Base-by-base conservation (phyloP, 2,797 vertebrate species). In the Artibeus lituratus region DNA sequence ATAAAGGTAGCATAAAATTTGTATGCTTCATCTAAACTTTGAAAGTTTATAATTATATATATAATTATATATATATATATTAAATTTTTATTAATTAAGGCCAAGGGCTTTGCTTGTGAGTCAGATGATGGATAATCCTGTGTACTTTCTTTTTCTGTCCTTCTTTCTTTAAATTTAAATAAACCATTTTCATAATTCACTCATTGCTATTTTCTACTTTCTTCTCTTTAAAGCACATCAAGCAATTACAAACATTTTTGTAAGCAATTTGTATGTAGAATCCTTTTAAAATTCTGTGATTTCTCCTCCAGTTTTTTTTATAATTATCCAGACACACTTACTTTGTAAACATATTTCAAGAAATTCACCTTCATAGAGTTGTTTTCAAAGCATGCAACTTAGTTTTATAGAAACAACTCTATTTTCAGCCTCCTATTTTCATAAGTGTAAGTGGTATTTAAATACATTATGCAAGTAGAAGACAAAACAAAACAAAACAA, bases 361-460 rank as follows among this genome's bases (percentile, higher is more conserved):
- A 32, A 91, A 87, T 42, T 91, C 80, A 97, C 94, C 89, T 96
- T 77, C 62, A 53, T 4, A 84, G 59, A 53, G n/a, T 94, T 93
- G 73, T 93, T 96, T 96, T 89, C 37, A 89, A 87, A 19, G 44
- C 53, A 87, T 22, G 49, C 37, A 35, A 21, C 4, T 95, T 82
- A 51, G 90, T 73, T 96, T 96, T 67, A 91, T 57, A 93, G 74
- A 96, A 97, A 95, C 47, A 91, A 76, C 4, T 37, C 10, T 92
- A 94, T 95, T 94, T 96, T 72, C 55, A 87, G 81, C 77, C 21
- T 59, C 29, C 8, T 94, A 73, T 94, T 94, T 97, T 95, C 51
- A 59, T 78, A 83, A 65, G 35, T 90, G 95, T 81, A 81, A 81
- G 35, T 51, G 51, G 77, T 87, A 83, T 95, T 94, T 94, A 94